Percentiles rank a stretch among this genome's conserved stretches.
Evolutionary conservation across 1,140 invertebrate genomes (phyloP).

Genomic region (Drosophila simulans): DNA sequence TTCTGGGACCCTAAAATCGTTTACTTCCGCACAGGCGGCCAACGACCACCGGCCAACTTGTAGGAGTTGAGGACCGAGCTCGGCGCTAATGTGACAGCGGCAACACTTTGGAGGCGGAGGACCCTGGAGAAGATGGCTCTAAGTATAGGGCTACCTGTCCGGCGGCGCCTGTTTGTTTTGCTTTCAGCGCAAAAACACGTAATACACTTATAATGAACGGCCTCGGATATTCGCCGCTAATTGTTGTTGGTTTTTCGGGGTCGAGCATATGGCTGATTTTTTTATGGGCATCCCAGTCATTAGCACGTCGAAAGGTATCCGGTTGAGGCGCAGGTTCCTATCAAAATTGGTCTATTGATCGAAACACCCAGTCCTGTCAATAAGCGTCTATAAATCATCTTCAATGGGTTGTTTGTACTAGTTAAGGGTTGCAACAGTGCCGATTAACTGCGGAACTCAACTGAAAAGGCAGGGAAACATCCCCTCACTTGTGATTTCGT

Average conservation of each 20-base stretch:
- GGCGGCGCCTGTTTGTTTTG: conserved; percentile 77
- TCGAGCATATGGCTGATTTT: conserved; percentile 61
- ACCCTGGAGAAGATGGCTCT: conserved; percentile 5
- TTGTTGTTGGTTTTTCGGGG: conserved; percentile 71
- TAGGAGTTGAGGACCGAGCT: conserved; percentile 55
- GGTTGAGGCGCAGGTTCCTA: conserved; percentile 37
- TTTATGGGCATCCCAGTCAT: conserved; percentile 47
- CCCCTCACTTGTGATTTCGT: not conserved
- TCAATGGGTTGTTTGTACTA: conserved; percentile 12
- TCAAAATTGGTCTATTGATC: conserved; percentile 29
- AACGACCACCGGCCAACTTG: conserved; percentile 49
- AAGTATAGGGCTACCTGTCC: conserved; percentile 50
- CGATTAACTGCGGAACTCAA: conserved; percentile 17
- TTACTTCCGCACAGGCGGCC: conserved; percentile 71
- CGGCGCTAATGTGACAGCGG: conserved; percentile 72
- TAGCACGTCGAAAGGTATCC: conserved; percentile 62
- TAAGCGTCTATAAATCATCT: conserved; percentile 58
- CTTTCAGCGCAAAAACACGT: conserved; percentile 69
- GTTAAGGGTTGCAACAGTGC: conserved; percentile 13
- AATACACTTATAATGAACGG: conserved; percentile 80
- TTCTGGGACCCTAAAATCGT: conserved; percentile 65
- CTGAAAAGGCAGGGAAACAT: not conserved
- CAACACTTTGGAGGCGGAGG: conserved; percentile 67
- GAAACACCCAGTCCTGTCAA: conserved; percentile 33
- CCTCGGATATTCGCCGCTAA: conserved; percentile 51